Evolutionary conservation across 2,113 vertebrate species (phyloP).

Genomic region (Meleagris gallopavo): DNA sequence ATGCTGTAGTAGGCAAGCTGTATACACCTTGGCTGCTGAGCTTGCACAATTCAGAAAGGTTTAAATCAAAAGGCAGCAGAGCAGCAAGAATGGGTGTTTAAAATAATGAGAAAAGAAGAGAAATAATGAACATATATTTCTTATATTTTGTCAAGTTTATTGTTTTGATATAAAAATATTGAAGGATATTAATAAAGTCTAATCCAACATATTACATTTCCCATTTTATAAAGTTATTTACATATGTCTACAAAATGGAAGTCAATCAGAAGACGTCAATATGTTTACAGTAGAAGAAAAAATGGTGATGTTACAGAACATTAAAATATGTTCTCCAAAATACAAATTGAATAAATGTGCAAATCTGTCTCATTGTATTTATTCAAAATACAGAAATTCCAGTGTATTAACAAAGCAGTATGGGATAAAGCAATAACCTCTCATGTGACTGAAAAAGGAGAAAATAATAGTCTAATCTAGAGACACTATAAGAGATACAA

Average conservation of each 20-base stretch:
- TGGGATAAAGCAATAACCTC: not conserved
- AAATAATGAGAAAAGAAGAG: not conserved
- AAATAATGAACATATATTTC: not conserved
- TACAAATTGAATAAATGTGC: not conserved
- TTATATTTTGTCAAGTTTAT: not conserved
- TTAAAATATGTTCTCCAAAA: not conserved
- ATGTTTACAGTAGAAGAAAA: not conserved
- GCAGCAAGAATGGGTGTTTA: not conserved
- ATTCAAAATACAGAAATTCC: not conserved
- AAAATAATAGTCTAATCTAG: not conserved
- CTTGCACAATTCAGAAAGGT: not conserved
- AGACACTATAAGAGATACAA: not conserved
- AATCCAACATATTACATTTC: not conserved
- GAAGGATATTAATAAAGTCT: not conserved
- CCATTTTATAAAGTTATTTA: not conserved
- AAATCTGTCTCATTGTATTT: not conserved
- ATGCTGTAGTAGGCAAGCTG: not conserved
- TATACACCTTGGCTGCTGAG: not conserved
- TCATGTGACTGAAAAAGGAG: not conserved
- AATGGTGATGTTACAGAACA: not conserved
- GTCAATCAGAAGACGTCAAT: not conserved
- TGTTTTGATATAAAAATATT: not conserved
- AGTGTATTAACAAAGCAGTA: not conserved
- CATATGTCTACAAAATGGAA: not conserved
- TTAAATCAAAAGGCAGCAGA: slow-evolving; percentile 24